Conservation (phyloP, 2,888 invertebrate genomes). For the Syrista parreyssii region DNA sequence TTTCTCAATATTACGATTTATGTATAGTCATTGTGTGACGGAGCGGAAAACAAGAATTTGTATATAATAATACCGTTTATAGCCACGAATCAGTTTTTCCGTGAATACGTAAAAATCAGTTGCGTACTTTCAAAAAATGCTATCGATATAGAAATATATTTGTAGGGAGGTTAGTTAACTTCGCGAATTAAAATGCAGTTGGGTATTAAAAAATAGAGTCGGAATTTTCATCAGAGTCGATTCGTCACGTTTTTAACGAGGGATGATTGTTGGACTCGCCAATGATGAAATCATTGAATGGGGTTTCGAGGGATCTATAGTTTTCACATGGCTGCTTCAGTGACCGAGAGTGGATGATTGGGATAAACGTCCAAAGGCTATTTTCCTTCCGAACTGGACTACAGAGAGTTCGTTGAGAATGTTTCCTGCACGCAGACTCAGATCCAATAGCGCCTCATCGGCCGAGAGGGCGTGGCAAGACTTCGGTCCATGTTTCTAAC, state of each 20-base stretch:
- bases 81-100: not conserved
- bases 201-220: not conserved
- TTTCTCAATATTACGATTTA: not conserved
- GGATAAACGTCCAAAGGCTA: not conserved
- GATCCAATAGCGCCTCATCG: slow-evolving; percentile 56
- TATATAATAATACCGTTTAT: not conserved
- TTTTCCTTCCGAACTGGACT: not conserved
- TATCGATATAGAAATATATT: not conserved
- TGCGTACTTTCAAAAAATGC: no score
- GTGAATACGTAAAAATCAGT: not conserved
- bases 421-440: slow-evolving; percentile 36
- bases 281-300: not conserved
- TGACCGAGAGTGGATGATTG: not conserved
- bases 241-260: not conserved
- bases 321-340: not conserved
- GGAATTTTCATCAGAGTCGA: not conserved
- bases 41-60: not conserved
- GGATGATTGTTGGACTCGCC: not conserved
- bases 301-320: not conserved
- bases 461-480: slow-evolving; percentile 56
- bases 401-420: not conserved
- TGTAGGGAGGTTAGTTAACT: not conserved
- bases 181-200: not conserved
- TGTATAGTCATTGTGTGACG: not conserved
- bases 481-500: slow-evolving; percentile 58